Base-by-base conservation (phyloP, 2,797 vertebrate species). In the Danio jaintianensis region DNA sequence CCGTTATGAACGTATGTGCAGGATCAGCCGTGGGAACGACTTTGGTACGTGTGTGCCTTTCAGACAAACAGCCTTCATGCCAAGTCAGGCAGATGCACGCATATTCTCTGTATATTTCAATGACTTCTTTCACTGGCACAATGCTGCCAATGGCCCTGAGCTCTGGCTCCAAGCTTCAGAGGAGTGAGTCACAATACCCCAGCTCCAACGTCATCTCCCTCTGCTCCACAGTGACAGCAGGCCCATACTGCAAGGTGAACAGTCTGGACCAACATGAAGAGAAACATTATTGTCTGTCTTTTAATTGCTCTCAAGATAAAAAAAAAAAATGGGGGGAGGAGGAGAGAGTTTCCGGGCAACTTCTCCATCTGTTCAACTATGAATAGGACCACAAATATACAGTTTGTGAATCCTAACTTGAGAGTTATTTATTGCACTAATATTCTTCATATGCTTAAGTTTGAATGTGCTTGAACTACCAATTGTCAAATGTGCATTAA, bases 121-220 rank as follows among this genome's bases (percentile, higher is more conserved):
- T 85, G 80, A 83, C 53, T 82, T 45, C 9, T 76, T 79, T 74
- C 62, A 74, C 82, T 71, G 38, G 52, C 77, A 20, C 78, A 88
- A 82, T 87, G 89, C 74, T 85, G 86, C 86, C 88, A 85, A 87
- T 76, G 87, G 82, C 78, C 64, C 77, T 80, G 73, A 75, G 83
- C 83, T 84, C 80, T 86, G 88, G 85, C 86, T 88, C 86, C 36
- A 58, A 77, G 72, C 75, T 81, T 82, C 85, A 84, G 55, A 82
- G 78, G 59, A 83, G 89, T 93, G 91, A 93, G 84, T 92, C 91
- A 92, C 87, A 85, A 81, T 72, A 83, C 71, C 16, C 77, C 68
- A 84, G 73, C 42, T 78, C 79, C 84, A 89, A 61, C 72, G 62
- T 88, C 89, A 88, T 85, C 87, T 84, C 82, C 84, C 78, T 85